Conservation (phyloP, 2,888 invertebrate genomes). For the Thecophora atra region DNA sequence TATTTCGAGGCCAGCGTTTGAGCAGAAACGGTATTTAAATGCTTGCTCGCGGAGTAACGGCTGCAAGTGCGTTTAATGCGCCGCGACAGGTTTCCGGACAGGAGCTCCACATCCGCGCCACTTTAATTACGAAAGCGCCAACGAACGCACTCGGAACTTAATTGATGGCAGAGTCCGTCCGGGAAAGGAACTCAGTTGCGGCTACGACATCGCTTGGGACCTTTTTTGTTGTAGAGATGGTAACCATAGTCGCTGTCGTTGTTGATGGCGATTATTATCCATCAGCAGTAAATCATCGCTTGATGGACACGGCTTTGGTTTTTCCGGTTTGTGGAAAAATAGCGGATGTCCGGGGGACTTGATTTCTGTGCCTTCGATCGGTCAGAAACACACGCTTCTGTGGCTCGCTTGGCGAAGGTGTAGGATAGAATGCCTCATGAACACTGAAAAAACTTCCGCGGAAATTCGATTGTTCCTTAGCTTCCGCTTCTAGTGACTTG, state of each 20-base stretch:
- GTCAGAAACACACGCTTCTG: background rate
- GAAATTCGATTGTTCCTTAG: background rate
- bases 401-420: background rate
- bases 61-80: background rate
- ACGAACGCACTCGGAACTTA: conserved; percentile 18
- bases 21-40: conserved; percentile 42
- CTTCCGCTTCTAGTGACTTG: background rate
- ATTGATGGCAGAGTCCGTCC: conserved; percentile 32
- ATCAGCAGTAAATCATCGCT: no score
- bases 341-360: background rate
- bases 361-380: background rate
- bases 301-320: no score
- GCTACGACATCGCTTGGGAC: background rate
- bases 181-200: background rate
- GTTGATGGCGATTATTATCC: background rate
- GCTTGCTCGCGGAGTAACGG: background rate
- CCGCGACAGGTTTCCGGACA: background rate
- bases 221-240: no score
- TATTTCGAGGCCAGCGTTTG: conserved; percentile 25
- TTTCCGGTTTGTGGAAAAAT: no score
- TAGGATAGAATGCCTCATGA: no score
- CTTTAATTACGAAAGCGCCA: conserved; percentile 35
- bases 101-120: background rate
- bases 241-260: background rate
- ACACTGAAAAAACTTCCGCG: no score